These are phyloP conservation scores for Neopelma chrysocephalum DNA, from an alignment of 2,797 vertebrate species.

Conservation along the genomic window DNA sequence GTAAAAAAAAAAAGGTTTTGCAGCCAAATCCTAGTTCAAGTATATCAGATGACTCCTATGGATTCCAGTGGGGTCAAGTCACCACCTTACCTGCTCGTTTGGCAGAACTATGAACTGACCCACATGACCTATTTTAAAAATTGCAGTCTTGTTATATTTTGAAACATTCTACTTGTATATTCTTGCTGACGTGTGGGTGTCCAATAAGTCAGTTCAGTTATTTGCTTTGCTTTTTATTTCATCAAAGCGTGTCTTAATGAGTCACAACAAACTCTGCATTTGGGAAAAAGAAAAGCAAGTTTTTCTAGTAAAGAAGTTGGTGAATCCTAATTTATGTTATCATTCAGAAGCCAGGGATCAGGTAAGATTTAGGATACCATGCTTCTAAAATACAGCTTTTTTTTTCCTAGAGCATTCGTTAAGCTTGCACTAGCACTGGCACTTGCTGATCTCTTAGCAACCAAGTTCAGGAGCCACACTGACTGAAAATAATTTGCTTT, in stretches of 20 bases:
- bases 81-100: background rate
- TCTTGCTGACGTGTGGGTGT: background rate
- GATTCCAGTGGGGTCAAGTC: background rate
- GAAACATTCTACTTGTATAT: background rate
- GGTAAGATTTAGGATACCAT: background rate
- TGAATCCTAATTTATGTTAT: background rate
- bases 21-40: background rate
- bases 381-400: background rate
- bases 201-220: background rate
- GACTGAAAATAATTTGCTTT: background rate
- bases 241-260: background rate
- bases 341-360: background rate
- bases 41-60: background rate
- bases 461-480: background rate
- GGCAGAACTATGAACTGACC: background rate
- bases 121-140: background rate
- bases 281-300: background rate
- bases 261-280: background rate
- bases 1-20: background rate
- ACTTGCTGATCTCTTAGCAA: background rate
- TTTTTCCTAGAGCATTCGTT: background rate
- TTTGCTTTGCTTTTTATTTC: background rate
- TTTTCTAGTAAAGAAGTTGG: background rate
- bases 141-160: background rate
- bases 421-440: background rate